Evolutionary conservation across 2,113 vertebrate genomes (phyloP).

Genomic region (Bombycilla garrulus): DNA sequence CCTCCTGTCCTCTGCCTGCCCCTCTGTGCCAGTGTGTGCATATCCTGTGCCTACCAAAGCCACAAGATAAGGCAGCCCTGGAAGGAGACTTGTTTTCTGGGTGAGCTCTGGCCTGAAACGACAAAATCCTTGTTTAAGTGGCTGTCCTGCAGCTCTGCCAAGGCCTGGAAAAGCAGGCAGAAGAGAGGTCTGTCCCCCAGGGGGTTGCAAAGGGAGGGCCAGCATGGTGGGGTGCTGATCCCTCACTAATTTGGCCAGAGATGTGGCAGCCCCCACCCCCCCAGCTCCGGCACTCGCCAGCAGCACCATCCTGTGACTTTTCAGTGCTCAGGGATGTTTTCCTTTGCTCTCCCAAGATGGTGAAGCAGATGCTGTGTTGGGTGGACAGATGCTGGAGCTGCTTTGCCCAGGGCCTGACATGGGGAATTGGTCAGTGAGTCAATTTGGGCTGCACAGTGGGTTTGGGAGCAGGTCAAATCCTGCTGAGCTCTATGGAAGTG

Average conservation of each 20-base stretch:
- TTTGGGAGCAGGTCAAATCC: background rate
- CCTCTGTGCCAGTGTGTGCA: background rate
- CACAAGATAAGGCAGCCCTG: background rate
- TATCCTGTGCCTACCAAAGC: background rate
- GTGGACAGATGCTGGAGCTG: background rate
- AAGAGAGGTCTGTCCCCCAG: background rate
- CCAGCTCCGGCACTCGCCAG: background rate
- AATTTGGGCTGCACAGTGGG: background rate
- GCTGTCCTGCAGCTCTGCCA: background rate
- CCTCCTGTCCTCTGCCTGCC: background rate
- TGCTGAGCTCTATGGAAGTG: background rate
- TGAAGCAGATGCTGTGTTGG: no score
- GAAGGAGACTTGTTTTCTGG: background rate
- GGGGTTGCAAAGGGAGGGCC: accelerated
- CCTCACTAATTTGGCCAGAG: background rate
- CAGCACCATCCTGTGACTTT: background rate
- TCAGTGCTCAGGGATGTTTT: background rate
- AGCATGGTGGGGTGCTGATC: background rate
- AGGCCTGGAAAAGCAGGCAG: background rate
- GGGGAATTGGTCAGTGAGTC: accelerated
- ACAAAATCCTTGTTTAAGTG: background rate
- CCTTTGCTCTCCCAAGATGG: background rate
- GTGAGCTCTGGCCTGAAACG: background rate
- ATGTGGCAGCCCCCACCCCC: background rate
- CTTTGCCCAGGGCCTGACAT: background rate